phyloP scores from a whole-genome alignment of 2,113 vertebrate species.

The Chloropsis cyanopogon region DNA sequence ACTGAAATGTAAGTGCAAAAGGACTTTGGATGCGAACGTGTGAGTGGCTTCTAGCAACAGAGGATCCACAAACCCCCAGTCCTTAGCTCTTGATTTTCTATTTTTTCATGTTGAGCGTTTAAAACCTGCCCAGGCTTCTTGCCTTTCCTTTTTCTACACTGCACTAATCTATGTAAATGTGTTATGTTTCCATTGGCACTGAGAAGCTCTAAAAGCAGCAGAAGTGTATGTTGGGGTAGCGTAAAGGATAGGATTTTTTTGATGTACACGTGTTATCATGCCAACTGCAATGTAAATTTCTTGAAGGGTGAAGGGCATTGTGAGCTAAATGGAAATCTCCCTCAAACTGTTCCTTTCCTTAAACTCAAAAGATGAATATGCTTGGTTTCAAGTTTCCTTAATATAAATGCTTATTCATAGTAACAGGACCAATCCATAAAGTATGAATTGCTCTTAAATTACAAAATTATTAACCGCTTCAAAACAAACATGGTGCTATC shows the following conservation, averaged over 20 bases:
- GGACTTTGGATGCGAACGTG: not conserved
- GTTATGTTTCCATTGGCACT: not conserved
- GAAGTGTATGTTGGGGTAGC: not conserved
- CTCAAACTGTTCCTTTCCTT: not conserved
- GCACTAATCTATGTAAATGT: not conserved
- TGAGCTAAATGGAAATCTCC: not conserved
- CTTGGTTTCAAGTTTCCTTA: not conserved
- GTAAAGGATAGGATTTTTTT: not conserved
- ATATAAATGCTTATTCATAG: not conserved
- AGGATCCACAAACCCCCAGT: not conserved
- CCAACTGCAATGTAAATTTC: not conserved
- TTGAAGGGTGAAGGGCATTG: not conserved
- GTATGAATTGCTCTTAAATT: not conserved
- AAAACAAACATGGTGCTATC: not conserved
- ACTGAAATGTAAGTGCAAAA: not conserved
- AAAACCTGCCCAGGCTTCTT: not conserved
- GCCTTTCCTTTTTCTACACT: not conserved
- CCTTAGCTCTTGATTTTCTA: not conserved
- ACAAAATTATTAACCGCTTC: not conserved
- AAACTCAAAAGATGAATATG: not conserved
- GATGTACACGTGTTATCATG: not conserved
- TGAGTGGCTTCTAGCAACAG: not conserved
- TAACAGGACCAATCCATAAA: not conserved
- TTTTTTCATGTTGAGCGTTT: not conserved
- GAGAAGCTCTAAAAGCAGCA: not conserved